These are phyloP conservation scores for Digitonthophagus gazella DNA, from an alignment of 2,888 invertebrate genomes.

Conservation along the genomic window DNA sequence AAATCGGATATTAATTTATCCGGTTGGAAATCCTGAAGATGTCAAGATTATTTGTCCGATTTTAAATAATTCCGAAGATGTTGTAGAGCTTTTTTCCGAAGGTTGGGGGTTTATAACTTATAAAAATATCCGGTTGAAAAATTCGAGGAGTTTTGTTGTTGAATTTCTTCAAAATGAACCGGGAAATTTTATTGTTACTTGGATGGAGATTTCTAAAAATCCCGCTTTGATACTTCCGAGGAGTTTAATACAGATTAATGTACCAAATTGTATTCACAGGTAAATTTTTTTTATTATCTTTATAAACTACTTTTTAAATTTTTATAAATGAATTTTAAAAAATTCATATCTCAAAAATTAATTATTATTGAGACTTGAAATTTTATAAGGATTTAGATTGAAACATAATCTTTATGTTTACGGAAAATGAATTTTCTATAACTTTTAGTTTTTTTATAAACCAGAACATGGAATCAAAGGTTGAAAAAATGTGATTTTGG, in stretches of 20 bases:
- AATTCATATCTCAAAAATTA: too few species aligned
- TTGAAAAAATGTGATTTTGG: too few species aligned
- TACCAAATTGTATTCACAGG: conserved; percentile 72
- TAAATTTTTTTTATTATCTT: conserved; percentile 48
- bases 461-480: too few species aligned
- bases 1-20: conserved; percentile 71
- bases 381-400: too few species aligned
- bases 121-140: conserved; percentile 52
- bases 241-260: conserved; percentile 54
- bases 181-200: conserved; percentile 71
- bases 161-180: conserved; percentile 73
- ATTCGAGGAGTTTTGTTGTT: conserved; percentile 68
- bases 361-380: too few species aligned
- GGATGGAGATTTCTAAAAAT: conserved; percentile 76
- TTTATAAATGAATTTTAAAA: too few species aligned
- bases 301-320: too few species aligned
- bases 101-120: conserved; percentile 52
- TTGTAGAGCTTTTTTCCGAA: conserved; percentile 69
- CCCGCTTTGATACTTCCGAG: conserved; percentile 56
- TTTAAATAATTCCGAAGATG: conserved; percentile 45
- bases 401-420: too few species aligned
- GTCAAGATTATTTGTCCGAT: conserved; percentile 68
- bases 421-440: too few species aligned
- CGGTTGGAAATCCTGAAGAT: conserved; percentile 63
- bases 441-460: too few species aligned